Conservation (phyloP, 2,113 vertebrate genomes). For the Ammospiza caudacuta region DNA sequence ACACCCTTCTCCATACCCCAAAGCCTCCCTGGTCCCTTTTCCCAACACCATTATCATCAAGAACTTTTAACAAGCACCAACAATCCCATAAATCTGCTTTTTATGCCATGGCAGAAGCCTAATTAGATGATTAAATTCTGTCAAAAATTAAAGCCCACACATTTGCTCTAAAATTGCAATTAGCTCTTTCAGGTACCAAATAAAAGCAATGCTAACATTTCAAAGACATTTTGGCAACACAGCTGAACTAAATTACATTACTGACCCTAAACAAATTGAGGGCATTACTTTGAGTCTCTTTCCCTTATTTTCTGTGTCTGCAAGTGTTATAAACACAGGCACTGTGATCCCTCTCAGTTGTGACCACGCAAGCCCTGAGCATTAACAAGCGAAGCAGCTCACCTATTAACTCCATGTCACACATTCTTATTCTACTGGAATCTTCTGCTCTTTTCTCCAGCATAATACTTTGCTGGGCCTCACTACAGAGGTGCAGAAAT, state of each 20-base stretch:
- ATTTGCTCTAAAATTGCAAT: not conserved
- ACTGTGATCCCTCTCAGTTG: not conserved
- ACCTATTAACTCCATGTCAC: not conserved
- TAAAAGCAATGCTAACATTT: not conserved
- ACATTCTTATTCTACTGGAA: not conserved
- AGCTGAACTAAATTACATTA: not conserved
- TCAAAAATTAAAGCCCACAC: slow-evolving; percentile 31
- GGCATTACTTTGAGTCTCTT: not conserved
- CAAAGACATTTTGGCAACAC: not conserved
- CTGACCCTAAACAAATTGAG: not conserved
- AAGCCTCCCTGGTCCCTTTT: not conserved
- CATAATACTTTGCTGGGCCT: not conserved
- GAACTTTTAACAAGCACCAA: not conserved
- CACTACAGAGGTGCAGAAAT: not conserved
- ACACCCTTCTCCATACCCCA: not conserved
- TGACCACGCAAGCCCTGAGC: not conserved
- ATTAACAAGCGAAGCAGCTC: not conserved
- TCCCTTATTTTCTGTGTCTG: not conserved
- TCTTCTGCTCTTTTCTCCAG: not conserved
- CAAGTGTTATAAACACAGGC: not conserved
- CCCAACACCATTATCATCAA: not conserved
- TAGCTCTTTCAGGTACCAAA: not conserved
- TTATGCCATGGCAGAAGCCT: not conserved
- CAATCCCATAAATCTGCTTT: not conserved
- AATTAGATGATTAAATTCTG: slow-evolving; percentile 24